Percentiles rank a stretch among this genome's conserved stretches.
Conservation (phyloP, 2,113 vertebrate genomes). For the Cheilinus undulatus region DNA sequence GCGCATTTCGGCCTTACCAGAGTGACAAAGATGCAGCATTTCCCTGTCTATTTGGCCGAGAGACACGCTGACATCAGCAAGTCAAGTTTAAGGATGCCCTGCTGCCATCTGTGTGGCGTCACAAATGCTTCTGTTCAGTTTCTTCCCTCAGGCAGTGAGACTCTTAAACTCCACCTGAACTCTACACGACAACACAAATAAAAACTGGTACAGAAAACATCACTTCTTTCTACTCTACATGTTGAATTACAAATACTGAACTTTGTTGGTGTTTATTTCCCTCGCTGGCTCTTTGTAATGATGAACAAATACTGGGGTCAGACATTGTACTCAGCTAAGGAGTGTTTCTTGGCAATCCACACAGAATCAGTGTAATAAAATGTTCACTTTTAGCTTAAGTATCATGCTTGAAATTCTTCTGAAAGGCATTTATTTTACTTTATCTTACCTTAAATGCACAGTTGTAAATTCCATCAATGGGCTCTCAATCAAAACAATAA, state of each 20-base stretch:
- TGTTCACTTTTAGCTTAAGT: too few relatives aligned
- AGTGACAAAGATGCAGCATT: too few relatives aligned
- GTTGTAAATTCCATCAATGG: too few relatives aligned
- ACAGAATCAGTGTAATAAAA: background rate
- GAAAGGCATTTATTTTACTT: too few relatives aligned
- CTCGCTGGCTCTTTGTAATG: background rate
- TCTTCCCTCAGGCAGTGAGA: constrained; percentile 8
- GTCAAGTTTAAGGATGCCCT: background rate
- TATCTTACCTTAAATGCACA: too few relatives aligned
- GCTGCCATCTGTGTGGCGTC: background rate
- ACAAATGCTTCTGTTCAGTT: background rate
- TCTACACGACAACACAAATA: background rate
- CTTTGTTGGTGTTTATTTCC: background rate
- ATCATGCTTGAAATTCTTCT: too few relatives aligned
- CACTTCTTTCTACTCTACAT: background rate
- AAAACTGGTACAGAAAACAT: background rate
- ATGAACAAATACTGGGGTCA: background rate
- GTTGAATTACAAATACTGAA: background rate
- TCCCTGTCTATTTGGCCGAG: too few relatives aligned
- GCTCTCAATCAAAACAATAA: too few relatives aligned
- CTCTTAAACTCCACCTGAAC: background rate
- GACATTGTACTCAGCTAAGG: background rate
- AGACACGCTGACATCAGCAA: background rate
- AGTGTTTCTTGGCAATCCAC: background rate
- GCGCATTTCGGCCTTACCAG: too few relatives aligned